phyloP scores from a whole-genome alignment of 2,797 vertebrate genomes.

The Miichthys miiuy region DNA sequence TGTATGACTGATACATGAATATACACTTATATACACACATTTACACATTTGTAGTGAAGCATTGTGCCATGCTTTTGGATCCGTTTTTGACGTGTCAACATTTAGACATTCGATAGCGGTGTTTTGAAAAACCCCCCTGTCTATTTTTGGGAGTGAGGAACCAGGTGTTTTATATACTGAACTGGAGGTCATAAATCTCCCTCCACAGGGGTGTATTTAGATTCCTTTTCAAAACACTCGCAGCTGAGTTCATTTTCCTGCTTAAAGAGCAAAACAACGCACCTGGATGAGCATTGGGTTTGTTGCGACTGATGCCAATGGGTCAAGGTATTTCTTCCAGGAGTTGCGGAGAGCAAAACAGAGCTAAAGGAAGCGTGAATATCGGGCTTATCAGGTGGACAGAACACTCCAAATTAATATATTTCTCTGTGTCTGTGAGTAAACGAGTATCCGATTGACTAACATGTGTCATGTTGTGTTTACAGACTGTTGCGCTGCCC shows the following conservation, averaged over 20 bases:
- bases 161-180: slow-evolving; percentile 43
- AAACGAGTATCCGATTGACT: background rate
- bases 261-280: background rate
- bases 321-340: background rate
- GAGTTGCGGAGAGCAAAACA: background rate
- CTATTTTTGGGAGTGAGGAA: slow-evolving; percentile 12
- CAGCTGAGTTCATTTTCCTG: slow-evolving; percentile 26
- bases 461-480: background rate
- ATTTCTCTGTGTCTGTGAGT: background rate
- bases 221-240: slow-evolving; percentile 19
- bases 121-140: slow-evolving; percentile 28
- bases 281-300: background rate
- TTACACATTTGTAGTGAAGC: background rate
- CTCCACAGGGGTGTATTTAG: slow-evolving; percentile 30
- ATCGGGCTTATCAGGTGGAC: background rate
- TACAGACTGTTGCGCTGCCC: background rate
- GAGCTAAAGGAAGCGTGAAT: background rate
- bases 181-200: slow-evolving; percentile 40
- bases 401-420: background rate
- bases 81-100: slow-evolving; percentile 20
- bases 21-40: slow-evolving; percentile 19
- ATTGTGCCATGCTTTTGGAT: slow-evolving; percentile 13
- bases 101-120: slow-evolving; percentile 20
- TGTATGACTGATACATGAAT: slow-evolving; percentile 52
- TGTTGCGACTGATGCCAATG: background rate